Evolutionary conservation across 2,113 vertebrate genomes (phyloP).

Genomic region (Prionailurus bengalensis): DNA sequence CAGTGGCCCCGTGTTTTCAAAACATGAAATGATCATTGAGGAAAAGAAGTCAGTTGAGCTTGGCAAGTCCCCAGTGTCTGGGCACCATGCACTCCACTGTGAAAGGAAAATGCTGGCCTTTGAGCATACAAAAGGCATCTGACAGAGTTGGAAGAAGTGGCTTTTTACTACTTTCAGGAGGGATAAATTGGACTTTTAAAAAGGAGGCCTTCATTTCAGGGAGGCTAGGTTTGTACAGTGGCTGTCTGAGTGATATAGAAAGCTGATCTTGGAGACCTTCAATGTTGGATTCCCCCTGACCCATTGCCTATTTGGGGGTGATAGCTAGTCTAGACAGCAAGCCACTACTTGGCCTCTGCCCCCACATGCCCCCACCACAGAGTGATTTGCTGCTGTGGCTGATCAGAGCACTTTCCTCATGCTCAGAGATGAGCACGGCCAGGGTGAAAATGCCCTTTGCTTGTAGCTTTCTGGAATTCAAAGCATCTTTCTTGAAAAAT

Average conservation of each 20-base stretch:
- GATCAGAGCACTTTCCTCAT: background rate
- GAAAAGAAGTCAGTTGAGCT: background rate
- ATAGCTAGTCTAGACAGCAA: background rate
- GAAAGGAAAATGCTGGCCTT: background rate
- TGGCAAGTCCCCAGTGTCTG: background rate
- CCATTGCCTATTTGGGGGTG: background rate
- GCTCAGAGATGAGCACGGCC: background rate
- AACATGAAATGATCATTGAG: background rate
- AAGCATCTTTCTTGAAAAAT: background rate
- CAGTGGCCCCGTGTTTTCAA: background rate
- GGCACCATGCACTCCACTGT: background rate
- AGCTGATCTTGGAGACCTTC: background rate
- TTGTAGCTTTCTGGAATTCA: background rate
- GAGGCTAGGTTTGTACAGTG: background rate
- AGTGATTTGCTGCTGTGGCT: accelerated
- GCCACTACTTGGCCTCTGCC: background rate
- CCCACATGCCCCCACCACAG: background rate
- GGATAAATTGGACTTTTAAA: background rate
- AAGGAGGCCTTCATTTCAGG: background rate
- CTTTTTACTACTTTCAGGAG: background rate
- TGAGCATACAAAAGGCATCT: background rate
- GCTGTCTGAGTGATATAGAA: background rate
- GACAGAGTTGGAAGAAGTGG: background rate
- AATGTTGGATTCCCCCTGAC: background rate
- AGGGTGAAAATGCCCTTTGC: background rate